phyloP scores from a whole-genome alignment of 2,797 vertebrate genomes.

The Alectoris magna region DNA sequence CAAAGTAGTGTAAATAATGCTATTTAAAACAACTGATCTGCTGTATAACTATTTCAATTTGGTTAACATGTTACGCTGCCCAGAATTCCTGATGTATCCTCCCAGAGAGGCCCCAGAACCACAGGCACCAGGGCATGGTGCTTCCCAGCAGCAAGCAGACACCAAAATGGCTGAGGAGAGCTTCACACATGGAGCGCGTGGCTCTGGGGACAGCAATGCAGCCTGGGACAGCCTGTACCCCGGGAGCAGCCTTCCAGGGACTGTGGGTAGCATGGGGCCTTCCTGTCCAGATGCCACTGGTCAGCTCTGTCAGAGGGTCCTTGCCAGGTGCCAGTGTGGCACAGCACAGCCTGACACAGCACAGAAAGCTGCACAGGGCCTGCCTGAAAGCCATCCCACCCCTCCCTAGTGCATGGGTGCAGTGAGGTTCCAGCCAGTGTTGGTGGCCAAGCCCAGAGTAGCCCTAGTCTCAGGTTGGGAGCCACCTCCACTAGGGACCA shows the following conservation, averaged over 20 bases:
- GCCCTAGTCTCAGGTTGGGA: background rate
- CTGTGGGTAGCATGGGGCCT: background rate
- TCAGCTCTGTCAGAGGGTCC: background rate
- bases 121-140: accelerated
- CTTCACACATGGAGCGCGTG: background rate
- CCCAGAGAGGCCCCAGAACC: background rate
- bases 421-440: accelerated
- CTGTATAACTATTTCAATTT: background rate
- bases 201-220: background rate
- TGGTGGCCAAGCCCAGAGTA: accelerated
- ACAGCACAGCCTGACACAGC: accelerated
- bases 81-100: background rate
- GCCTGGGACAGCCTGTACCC: background rate
- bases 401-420: background rate
- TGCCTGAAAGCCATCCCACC: accelerated
- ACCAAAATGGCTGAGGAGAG: background rate
- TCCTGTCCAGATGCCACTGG: background rate
- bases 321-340: background rate
- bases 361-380: accelerated
- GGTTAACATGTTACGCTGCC: background rate
- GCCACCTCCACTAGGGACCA: background rate
- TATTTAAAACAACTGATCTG: background rate
- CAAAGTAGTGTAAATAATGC: background rate
- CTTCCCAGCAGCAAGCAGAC: background rate
- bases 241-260: background rate